Base-by-base conservation (phyloP, 2,113 vertebrate genomes). In the Corythaeola cristata region DNA sequence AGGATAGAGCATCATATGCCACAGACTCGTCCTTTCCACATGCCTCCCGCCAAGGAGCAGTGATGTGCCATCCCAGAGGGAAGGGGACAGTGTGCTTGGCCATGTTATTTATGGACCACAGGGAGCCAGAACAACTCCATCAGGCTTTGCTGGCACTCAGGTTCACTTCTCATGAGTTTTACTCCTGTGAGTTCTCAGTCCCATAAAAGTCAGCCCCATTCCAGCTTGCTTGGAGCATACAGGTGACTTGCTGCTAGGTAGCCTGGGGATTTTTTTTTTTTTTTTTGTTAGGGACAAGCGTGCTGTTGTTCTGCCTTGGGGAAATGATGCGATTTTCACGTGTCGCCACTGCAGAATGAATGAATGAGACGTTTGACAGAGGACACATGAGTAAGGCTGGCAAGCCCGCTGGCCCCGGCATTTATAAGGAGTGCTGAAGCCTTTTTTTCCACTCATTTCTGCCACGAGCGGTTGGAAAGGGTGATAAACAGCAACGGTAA, bases 391-490 rank as follows among this genome's bases (percentile, higher is more conserved):
- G 85, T 81, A 23, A 90, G 91, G 94, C 95, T 96, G 67, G 95
- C 93, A 64, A 33, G 92, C 49, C 79, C 5, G 5, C 93, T 68
- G 67, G 88, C 84, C 72, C 92, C 17, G 4, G 12, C 26, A 84
- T 96, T 97, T 95, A 66, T 59, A 75, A 47, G 84, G 77, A 93
- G 44, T 0, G 1, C 75, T 96, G 97, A 98, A 96, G 85, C n/a
- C 58, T 96, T 63, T 98, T 97, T 98, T 98, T 98, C 98, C 98
- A 85, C 92, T 90, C 32, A 2, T 82, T 94, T 21, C 76, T 52
- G 92, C 90, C 81, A 92, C 2, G 3, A 85, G 71, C 24, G 8
- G 87, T 95, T 53, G 47, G 72, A 96, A 91, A 96, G 81, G 50
- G 56, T 90, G 83, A 84, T 96, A 97, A 98, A 98, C 94, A 97